A percentile compares a stretch with the other conserved stretches of the same genome.
Evolutionary conservation across 1,140 invertebrate species (phyloP).

Genomic region (Meloidogyne floridensis): DNA sequence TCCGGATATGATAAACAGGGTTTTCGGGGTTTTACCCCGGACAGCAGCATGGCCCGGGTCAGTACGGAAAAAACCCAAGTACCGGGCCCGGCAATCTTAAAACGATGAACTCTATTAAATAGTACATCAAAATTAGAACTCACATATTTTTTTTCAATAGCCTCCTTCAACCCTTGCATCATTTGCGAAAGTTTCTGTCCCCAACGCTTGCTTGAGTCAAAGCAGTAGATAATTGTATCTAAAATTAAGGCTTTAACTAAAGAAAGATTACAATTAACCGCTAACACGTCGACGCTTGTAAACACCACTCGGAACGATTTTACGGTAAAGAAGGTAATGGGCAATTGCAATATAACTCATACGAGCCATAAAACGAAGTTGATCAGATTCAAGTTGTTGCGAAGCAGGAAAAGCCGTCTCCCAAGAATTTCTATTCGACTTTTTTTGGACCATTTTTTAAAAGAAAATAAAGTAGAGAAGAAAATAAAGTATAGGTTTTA

Average conservation of each 20-base stretch:
- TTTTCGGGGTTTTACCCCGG: too few relatives aligned
- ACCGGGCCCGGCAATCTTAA: too few relatives aligned
- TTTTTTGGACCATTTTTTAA: not conserved
- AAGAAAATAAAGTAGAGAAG: not conserved
- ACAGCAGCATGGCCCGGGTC: too few relatives aligned
- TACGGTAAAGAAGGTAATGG: conserved; percentile 40
- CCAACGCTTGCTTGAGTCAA: conserved; percentile 33
- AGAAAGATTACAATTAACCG: conserved; percentile 9
- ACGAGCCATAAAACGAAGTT: conserved; percentile 35
- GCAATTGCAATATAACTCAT: conserved; percentile 40
- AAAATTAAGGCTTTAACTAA: conserved; percentile 16
- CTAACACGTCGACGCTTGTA: conserved; percentile 28
- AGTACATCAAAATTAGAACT: not conserved
- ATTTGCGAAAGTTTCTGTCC: conserved; percentile 37
- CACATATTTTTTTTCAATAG: conserved; percentile 43
- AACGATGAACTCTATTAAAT: too few relatives aligned
- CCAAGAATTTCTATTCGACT: conserved; percentile 23
- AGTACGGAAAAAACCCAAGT: too few relatives aligned
- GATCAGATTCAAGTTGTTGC: conserved; percentile 4
- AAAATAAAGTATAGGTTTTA: not conserved
- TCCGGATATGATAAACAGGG: too few relatives aligned
- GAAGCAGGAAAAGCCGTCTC: conserved; percentile 27
- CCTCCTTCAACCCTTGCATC: conserved; percentile 36
- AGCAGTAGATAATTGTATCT: conserved; percentile 31
- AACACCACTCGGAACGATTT: conserved; percentile 32